Evolutionary conservation across 2,888 invertebrate species (phyloP).

Genomic region (Phanerotoma sp.): DNA sequence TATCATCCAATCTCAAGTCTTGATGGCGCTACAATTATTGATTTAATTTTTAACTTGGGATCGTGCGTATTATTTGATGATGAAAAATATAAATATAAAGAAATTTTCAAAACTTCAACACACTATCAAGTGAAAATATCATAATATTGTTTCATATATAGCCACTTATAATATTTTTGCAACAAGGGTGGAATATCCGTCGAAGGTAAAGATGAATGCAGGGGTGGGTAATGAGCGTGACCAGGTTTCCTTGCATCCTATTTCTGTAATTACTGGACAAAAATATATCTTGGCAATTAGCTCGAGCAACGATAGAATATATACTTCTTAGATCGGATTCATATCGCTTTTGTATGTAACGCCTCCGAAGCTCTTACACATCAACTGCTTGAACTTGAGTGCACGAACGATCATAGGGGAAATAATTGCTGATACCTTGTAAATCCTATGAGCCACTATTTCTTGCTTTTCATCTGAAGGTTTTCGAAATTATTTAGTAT

Average conservation of each 20-base stretch:
- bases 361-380: background rate
- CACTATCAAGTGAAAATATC: background rate
- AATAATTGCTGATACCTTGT: too few relatives aligned
- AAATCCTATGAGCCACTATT: too few relatives aligned
- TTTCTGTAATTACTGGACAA: constrained; percentile 5
- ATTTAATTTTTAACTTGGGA: background rate
- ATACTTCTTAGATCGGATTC: background rate
- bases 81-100: background rate
- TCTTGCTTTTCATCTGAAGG: too few relatives aligned
- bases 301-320: constrained; percentile 2
- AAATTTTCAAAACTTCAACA: background rate
- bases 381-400: too few relatives aligned
- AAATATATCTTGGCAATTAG: constrained; percentile 12
- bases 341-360: background rate
- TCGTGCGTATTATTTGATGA: too few relatives aligned
- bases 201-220: background rate
- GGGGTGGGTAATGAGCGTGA: constrained; percentile 17
- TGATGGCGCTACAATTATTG: background rate
- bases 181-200: background rate
- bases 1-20: background rate
- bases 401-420: too few relatives aligned
- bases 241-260: constrained; percentile 6
- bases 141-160: too few relatives aligned
- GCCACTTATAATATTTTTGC: too few relatives aligned
- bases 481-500: too few relatives aligned